These are phyloP conservation scores for Oncorhynchus tshawytscha DNA, from an alignment of 2,113 vertebrate genomes.

Conservation along the genomic window DNA sequence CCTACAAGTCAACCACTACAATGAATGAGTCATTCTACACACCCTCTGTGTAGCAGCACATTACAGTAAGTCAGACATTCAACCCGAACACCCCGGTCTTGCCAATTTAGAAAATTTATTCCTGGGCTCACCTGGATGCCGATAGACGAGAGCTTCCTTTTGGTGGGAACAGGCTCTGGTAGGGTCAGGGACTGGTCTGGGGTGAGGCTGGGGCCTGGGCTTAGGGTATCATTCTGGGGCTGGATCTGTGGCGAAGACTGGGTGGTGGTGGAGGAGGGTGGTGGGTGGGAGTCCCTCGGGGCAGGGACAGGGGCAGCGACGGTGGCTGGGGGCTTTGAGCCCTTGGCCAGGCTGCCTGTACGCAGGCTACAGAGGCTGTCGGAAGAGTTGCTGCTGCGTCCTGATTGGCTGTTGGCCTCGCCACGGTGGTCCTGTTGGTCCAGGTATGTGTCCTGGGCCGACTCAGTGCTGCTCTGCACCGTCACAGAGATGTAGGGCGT, in stretches of 20 bases:
- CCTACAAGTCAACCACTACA: conserved; percentile 76
- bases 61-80: not conserved
- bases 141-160: conserved; percentile 95
- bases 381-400: conserved; percentile 93
- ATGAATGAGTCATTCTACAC: not conserved
- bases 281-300: conserved; percentile 75
- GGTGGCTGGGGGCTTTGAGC: conserved; percentile 76
- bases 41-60: not conserved
- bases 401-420: conserved; percentile 93
- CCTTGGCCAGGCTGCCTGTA: conserved; percentile 84
- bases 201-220: conserved; percentile 73
- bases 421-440: conserved; percentile 93
- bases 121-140: conserved; percentile 88
- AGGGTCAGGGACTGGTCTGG: conserved; percentile 78
- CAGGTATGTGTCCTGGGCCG: conserved; percentile 94
- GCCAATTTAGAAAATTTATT: conserved; percentile 24
- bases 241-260: conserved; percentile 58
- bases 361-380: conserved; percentile 96
- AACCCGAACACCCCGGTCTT: not conserved
- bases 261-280: conserved; percentile 68
- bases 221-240: conserved; percentile 75
- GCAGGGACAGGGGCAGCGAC: conserved; percentile 67
- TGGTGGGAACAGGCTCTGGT: conserved; percentile 67
- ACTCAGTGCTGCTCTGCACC: conserved; percentile 98
- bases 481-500: conserved; percentile 99